These are phyloP conservation scores for Delia radicum DNA, from an alignment of 1,140 invertebrate species.

Conservation along the genomic window DNA sequence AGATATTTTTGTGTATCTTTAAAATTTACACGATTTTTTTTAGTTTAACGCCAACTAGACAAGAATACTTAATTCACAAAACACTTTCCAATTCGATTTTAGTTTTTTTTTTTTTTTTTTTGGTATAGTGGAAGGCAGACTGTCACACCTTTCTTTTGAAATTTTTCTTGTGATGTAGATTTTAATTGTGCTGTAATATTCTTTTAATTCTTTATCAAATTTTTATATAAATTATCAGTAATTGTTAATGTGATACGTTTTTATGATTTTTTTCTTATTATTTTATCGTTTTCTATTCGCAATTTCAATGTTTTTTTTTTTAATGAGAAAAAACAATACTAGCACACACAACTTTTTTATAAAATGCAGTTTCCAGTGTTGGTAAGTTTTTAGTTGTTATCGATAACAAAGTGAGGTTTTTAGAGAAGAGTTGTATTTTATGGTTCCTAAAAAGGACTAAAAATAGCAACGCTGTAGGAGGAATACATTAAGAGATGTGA, in stretches of 20 bases:
- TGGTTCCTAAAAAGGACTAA: neutral
- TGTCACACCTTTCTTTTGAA: constrained; percentile 21
- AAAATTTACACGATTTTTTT: neutral
- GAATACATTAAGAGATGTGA: too few relatives aligned
- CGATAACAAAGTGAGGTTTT: neutral
- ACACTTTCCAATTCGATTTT: constrained; percentile 22
- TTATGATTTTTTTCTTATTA: neutral
- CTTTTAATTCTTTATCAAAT: neutral
- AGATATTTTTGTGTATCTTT: neutral
- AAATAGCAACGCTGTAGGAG: neutral
- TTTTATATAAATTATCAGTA: neutral
- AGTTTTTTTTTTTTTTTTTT: neutral
- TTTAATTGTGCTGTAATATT: neutral
- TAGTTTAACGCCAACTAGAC: neutral
- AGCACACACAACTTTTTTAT: neutral
- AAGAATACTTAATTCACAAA: neutral
- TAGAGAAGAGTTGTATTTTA: neutral
- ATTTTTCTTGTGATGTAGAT: neutral
- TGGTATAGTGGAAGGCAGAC: neutral
- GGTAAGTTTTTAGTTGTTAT: neutral
- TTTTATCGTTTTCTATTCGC: neutral
- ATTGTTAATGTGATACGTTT: neutral
- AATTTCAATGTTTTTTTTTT: neutral
- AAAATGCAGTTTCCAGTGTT: neutral
- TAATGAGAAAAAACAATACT: neutral